These are phyloP conservation scores for Calycopis cecrops DNA, from an alignment of 1,140 invertebrate genomes.

Conservation along the genomic window DNA sequence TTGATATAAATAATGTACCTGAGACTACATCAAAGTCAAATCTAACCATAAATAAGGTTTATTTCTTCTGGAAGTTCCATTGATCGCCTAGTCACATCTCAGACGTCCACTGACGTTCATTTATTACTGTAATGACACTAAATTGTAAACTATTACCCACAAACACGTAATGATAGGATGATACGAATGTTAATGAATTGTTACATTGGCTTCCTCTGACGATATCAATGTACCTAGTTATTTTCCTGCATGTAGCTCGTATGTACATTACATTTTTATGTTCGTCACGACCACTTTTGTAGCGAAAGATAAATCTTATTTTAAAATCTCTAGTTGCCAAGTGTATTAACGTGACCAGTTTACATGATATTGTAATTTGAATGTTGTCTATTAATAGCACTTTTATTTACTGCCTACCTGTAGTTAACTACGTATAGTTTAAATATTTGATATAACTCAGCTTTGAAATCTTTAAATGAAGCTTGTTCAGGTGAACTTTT, in stretches of 20 bases:
- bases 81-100: too few species aligned
- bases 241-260: not conserved
- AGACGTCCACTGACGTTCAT: too few species aligned
- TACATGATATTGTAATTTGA: not conserved
- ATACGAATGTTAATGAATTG: constrained; percentile 1
- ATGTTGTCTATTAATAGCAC: constrained; percentile 6
- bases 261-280: constrained; percentile 3
- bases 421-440: too few species aligned
- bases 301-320: not conserved
- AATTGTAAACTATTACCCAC: constrained; percentile 7
- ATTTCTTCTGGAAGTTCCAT: too few species aligned
- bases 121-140: not conserved
- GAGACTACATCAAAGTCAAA: too few species aligned
- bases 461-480: too few species aligned
- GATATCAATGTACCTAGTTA: constrained; percentile 4
- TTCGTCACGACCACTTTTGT: constrained; percentile 2
- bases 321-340: constrained; percentile 6
- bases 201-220: not conserved
- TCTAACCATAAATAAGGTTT: too few species aligned
- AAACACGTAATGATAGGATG: not conserved
- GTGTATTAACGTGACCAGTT: constrained; percentile 5
- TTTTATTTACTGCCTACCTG: too few species aligned
- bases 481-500: too few species aligned
- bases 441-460: too few species aligned
- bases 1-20: too few species aligned